phyloP scores from a whole-genome alignment of 2,113 vertebrate genomes.

The Dendrocopos noguchii region DNA sequence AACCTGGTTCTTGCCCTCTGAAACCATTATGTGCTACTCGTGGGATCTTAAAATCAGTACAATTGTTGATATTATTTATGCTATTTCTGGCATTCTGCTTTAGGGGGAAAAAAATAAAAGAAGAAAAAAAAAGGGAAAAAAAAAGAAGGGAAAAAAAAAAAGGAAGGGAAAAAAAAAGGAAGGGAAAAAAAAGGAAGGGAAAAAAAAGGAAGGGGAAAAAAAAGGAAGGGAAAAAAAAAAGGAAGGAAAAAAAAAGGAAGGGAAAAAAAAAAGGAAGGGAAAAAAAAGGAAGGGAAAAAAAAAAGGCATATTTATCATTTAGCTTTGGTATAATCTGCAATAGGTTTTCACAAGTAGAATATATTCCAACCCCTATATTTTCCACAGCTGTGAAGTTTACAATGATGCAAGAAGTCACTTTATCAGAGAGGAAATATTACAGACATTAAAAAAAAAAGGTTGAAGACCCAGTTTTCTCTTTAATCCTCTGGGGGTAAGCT shows the following conservation, averaged over 20 bases:
- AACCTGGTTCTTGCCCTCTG: constrained; percentile 66
- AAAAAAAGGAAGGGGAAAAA: not conserved
- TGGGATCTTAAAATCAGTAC: constrained; percentile 70
- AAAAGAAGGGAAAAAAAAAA: too few relatives aligned
- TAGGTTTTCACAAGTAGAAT: constrained; percentile 72
- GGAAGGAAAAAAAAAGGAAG: not conserved
- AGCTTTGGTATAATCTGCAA: constrained; percentile 78
- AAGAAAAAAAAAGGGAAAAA: not conserved
- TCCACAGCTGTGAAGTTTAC: constrained; percentile 71
- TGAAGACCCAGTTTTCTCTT: constrained; percentile 84
- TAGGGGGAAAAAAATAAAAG: not conserved
- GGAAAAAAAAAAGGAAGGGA: not conserved
- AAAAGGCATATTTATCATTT: constrained; percentile 47
- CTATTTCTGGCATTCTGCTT: constrained; percentile 62
- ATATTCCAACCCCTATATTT: constrained; percentile 72
- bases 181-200: not conserved
- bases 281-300: constrained; percentile 3
- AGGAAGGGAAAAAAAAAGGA: not conserved
- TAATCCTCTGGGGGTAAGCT: constrained; percentile 83
- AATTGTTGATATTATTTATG: constrained; percentile 58
- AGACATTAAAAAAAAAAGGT: constrained; percentile 76
- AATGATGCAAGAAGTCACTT: constrained; percentile 68
- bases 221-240: not conserved
- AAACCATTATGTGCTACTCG: constrained; percentile 50
- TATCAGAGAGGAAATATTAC: constrained; percentile 79